Conservation (phyloP, 1,140 invertebrate genomes). For the Ceratina japonica region DNA sequence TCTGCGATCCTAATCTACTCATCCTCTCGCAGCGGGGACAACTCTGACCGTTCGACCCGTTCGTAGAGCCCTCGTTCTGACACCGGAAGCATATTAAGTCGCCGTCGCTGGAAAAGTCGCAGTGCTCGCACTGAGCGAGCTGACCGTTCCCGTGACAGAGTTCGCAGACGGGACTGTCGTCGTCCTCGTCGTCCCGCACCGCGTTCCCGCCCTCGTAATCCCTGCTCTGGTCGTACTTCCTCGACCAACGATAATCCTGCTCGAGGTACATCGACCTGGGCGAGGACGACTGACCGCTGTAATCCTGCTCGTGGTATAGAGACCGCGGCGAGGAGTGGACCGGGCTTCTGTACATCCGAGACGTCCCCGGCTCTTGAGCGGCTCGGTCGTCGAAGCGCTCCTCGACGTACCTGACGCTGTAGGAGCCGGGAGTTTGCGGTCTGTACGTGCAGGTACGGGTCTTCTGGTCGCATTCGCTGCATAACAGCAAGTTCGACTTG, state of each 20-base stretch:
- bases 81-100: conserved; percentile 76
- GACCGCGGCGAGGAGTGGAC: conserved; percentile 50
- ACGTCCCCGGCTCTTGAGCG: conserved; percentile 43
- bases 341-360: conserved; percentile 51
- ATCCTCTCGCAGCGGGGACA: conserved; percentile 65
- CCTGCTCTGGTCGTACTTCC: conserved; percentile 25
- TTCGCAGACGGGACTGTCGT: conserved; percentile 66
- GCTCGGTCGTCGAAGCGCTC: conserved; percentile 65
- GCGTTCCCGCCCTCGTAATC: conserved; percentile 9
- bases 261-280: conserved; percentile 45
- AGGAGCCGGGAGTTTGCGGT: conserved; percentile 71
- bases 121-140: conserved; percentile 66
- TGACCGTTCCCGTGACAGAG: conserved; percentile 55
- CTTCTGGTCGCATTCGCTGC: conserved; percentile 75
- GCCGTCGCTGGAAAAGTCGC: conserved; percentile 67
- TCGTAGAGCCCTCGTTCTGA: conserved; percentile 63
- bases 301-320: conserved; percentile 30
- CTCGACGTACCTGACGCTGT: conserved; percentile 67
- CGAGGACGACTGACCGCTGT: conserved; percentile 28
- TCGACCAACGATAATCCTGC: conserved; percentile 32
- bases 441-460: conserved; percentile 72
- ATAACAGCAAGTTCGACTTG: conserved; percentile 76
- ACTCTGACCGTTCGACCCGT: conserved; percentile 55
- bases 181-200: conserved; percentile 48
- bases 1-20: conserved; percentile 11